Base-by-base conservation (phyloP, 1,140 invertebrate species). In the Trinorchestia longiramus region DNA sequence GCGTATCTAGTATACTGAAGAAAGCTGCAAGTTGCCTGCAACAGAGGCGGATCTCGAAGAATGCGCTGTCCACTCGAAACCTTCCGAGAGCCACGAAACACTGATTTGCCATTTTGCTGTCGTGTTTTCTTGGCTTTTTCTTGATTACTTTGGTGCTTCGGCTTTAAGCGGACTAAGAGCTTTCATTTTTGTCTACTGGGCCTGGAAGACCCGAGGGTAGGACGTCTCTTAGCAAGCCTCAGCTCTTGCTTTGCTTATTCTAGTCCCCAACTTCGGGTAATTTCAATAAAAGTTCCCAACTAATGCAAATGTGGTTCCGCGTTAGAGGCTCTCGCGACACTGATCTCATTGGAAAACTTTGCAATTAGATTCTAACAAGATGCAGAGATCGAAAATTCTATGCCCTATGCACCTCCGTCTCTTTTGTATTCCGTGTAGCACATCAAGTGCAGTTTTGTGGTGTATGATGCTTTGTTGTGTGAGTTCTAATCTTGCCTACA, bases 281-380 rank as follows among this genome's bases (percentile, higher is more conserved):
- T 94, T 94, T 94, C 43, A 43, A 94, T 94, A 45, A 94, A 94
- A 94, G 92, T 94, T 94, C 44, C 44, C 92, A 94, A 94, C 43
- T 94, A 94, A 94, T 94, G 92, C 92, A 94, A 94, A 94, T 94
- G 92, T 47, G 92, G 92, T 94, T 45, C 43, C 44, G 92, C 92
- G 92, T 94, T 94, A 94, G 92, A 36, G 92, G 43, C 92, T 94
- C 92, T 43, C 92, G 44, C 47, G 92, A 94, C 92, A 94, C 92
- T 45, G 92, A 94, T 94, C 92, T 94, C 92, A 94, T 45, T 94
- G 36, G 92, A 47, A 94, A 94, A 94, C 43, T 94, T 94, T 94
- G 43, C 92, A 94, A 94, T 94, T 94, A 94, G 92, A 94, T 94
- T 94, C 92, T 94, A 94, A 94, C 92, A 44, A 94, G 92, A 94